phyloP scores from a whole-genome alignment of 2,888 invertebrate genomes.

The Cryptocephalus moraei region DNA sequence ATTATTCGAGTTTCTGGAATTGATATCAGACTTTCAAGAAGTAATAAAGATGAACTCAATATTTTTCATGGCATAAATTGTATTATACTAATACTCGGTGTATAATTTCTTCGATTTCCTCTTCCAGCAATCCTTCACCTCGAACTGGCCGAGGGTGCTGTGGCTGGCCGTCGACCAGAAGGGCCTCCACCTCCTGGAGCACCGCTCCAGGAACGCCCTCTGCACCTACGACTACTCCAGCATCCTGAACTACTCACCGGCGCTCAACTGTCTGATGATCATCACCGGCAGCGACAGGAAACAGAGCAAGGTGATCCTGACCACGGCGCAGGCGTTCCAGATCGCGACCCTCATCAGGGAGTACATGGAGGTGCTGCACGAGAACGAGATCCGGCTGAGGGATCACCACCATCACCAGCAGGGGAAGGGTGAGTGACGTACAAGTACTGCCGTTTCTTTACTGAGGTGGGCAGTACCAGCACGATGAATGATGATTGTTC shows the following conservation, averaged over 20 bases:
- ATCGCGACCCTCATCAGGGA: conserved; percentile 87
- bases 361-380: conserved; percentile 56
- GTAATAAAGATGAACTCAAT: no score
- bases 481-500: conserved; percentile 20
- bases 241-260: conserved; percentile 84
- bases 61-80: no score
- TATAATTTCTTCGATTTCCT: no score
- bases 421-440: no score
- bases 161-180: conserved; percentile 91
- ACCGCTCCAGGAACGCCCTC: conserved; percentile 76
- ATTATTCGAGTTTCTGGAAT: no score
- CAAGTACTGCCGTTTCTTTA: no score
- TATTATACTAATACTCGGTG: no score
- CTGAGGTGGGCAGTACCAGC: no score
- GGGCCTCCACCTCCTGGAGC: conserved; percentile 83
- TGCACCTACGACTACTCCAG: conserved; percentile 87
- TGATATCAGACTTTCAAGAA: no score
- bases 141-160: conserved; percentile 86
- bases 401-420: neutral
- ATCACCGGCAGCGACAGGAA: conserved; percentile 82
- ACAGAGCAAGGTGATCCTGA: conserved; percentile 84
- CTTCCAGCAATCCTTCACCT: conserved; percentile 84
- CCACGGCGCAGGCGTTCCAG: conserved; percentile 87
- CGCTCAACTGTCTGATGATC: conserved; percentile 85
- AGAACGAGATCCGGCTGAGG: conserved; percentile 26